Evolutionary conservation across 1,140 invertebrate genomes (phyloP).

Genomic region (Matsumurasca onukii): DNA sequence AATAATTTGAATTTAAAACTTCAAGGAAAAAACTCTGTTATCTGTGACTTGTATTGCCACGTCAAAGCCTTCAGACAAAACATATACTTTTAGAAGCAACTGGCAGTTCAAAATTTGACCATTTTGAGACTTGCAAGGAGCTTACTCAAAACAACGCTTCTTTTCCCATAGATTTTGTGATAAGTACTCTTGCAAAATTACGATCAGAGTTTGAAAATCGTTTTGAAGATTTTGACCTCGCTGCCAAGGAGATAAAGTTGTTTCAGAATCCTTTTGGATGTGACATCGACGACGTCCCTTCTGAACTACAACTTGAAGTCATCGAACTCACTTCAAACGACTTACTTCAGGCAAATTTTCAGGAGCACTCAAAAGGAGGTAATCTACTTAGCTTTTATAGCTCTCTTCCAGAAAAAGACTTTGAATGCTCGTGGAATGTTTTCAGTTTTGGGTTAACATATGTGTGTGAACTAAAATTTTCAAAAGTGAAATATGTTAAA

Average conservation of each 20-base stretch:
- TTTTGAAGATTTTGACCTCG: not conserved
- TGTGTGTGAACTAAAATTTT: constrained; percentile 30
- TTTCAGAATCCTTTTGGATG: constrained; percentile 7
- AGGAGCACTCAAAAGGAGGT: constrained; percentile 17
- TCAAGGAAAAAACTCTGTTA: constrained; percentile 33
- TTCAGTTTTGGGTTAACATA: constrained; percentile 32
- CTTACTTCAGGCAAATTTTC: not conserved
- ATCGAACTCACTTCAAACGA: constrained; percentile 8
- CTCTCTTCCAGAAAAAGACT: constrained; percentile 12
- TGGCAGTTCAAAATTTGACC: not conserved
- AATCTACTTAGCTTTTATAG: not conserved
- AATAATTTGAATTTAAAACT: constrained; percentile 28
- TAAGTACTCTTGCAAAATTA: not conserved
- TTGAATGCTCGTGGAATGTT: constrained; percentile 7
- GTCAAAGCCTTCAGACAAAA: constrained; percentile 38
- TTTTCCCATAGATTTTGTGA: constrained; percentile 10
- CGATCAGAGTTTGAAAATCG: constrained; percentile 15
- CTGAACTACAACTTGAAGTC: constrained; percentile 22
- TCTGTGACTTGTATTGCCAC: constrained; percentile 32
- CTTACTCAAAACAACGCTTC: not conserved
- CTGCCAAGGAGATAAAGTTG: not conserved
- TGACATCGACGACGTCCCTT: constrained; percentile 6
- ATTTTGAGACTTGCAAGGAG: constrained; percentile 5
- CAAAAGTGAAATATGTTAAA: constrained; percentile 33
- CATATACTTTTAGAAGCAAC: constrained; percentile 33